Conservation (phyloP, 1,140 invertebrate genomes). For the Orchesella cincta region DNA sequence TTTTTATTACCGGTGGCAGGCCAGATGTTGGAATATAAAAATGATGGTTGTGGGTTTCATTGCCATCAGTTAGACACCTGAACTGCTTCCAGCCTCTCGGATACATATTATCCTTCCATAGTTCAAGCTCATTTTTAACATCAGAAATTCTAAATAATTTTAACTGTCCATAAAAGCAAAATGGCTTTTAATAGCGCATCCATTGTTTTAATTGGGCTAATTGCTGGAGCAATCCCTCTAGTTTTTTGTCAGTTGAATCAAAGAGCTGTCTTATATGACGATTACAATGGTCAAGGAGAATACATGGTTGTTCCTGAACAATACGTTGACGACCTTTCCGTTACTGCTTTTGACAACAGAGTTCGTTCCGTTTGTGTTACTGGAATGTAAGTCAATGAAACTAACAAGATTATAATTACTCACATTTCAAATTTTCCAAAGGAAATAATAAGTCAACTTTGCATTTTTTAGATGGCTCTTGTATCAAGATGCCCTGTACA, state of each 20-base stretch:
- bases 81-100: no score
- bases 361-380: constrained; percentile 44
- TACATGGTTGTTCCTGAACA: constrained; percentile 18
- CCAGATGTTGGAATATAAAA: background rate
- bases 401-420: background rate
- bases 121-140: no score
- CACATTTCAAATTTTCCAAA: background rate
- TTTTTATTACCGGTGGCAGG: background rate
- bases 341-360: constrained; percentile 37
- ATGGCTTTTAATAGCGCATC: no score
- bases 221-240: no score
- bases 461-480: constrained; percentile 50
- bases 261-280: constrained; percentile 12
- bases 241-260: constrained; percentile 5
- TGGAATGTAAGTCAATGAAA: constrained; percentile 48
- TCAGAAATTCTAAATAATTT: no score
- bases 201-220: no score
- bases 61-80: background rate
- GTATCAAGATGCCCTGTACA: constrained; percentile 49
- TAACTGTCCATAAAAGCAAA: no score
- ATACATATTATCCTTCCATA: no score
- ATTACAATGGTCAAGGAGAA: background rate
- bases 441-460: background rate
- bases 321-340: constrained; percentile 39
- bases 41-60: background rate